Base-by-base conservation (phyloP, 2,888 invertebrate genomes). In the Polymixis lichenea region DNA sequence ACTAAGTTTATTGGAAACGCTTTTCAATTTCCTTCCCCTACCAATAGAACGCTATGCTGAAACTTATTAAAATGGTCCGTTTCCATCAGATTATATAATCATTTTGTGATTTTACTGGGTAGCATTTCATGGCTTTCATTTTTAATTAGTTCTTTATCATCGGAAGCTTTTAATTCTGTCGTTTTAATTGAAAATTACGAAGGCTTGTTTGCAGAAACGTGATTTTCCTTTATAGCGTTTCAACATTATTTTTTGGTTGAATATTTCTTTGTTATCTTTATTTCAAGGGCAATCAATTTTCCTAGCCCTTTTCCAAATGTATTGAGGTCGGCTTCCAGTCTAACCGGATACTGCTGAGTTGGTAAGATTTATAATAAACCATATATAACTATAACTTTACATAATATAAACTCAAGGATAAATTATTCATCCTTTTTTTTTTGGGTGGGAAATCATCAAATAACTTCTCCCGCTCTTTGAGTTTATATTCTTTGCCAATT, bases 1-100 rank as follows among this genome's bases (percentile, higher is more conserved):
- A 61, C 51, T 49, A 64, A 62, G 55, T 67, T 62, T 7, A 62
- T 67, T 71, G 70, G 64, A 62, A 68, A 62, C 43, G 43, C 3
- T 81, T 64, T 71, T 64, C 67, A 68, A 80, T 81, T 56, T 67
- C 32, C 61, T 49, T 56, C n/a, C 7, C 13, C 62, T 46, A 46
- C 49, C 22, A 60, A 11, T n/a, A n/a, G 49, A 58, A 69, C 58
- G 60, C 60, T 58, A 8, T 15, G 4, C 17, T 49, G 32, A 78
- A 66, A 61, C 55, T 73, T 79, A 66, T 72, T 72, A 55, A 78
- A 78, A 49, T 17, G 38, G 13, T 43, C 9, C 17, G 22, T 66
- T 61, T 61, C 56, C 0, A 51, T 17, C 8, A 49, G 49, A 49
- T 46, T 68, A 64, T 64, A 19, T 58, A 68, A 74, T 74, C 28